A percentile compares a stretch with the other conserved stretches of the same genome.
Conservation (phyloP, 2,113 vertebrate genomes). For the Dasyurus viverrinus region DNA sequence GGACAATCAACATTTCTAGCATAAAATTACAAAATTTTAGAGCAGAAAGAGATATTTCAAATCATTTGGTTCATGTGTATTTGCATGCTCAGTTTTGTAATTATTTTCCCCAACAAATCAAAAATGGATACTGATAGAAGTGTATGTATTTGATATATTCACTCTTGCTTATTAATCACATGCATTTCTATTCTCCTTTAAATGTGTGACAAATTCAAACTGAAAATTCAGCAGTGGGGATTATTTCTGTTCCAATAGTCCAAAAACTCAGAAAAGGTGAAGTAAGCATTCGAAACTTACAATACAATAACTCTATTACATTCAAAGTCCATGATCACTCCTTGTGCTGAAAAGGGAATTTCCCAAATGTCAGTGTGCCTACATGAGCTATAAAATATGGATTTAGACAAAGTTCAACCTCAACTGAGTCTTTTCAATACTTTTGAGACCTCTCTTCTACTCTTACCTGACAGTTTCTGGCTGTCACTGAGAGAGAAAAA, state of each 20-base stretch:
- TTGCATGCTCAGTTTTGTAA: background rate
- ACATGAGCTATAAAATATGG: constrained; percentile 14
- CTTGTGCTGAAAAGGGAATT: background rate
- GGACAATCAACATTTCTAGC: background rate
- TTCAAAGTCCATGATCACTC: background rate
- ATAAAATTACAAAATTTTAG: background rate
- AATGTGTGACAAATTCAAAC: background rate
- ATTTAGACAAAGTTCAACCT: background rate
- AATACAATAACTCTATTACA: background rate
- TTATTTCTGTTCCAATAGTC: constrained; percentile 6
- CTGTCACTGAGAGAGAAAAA: constrained; percentile 29
- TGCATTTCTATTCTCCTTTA: background rate
- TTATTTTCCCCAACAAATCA: background rate
- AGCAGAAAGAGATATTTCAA: background rate
- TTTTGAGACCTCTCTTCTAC: background rate
- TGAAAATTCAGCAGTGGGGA: constrained; percentile 23
- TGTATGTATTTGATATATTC: background rate
- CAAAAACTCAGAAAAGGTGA: background rate
- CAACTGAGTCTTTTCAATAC: background rate
- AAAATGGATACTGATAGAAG: background rate
- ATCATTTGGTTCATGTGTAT: background rate
- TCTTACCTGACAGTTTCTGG: constrained; percentile 9
- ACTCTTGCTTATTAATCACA: background rate
- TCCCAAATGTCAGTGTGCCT: background rate
- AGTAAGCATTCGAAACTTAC: background rate